Base-by-base conservation (phyloP, 2,888 invertebrate genomes). In the Bombylius major region DNA sequence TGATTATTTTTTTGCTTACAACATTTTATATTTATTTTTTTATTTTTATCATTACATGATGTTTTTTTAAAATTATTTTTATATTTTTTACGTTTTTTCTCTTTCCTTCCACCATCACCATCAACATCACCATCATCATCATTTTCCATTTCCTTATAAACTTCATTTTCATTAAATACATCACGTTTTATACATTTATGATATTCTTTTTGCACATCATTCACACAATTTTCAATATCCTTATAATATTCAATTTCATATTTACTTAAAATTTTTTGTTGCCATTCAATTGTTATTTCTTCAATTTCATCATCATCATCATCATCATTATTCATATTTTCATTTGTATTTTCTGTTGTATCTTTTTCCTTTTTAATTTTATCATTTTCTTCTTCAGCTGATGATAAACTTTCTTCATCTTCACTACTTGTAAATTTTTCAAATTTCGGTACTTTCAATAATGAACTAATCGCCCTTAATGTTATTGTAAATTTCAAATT, bases 221-320 rank as follows among this genome's bases (percentile, higher is more conserved):
- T 79, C 0, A 74, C 63, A 62, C 87, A 87, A 65, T 84, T 84
- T 47, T 77, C 77, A 46, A 76, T 69, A 45, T 85, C 80, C 3
- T 69, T 70, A 64, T 83, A 87, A 55, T 78, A 77, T 53, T 79
- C 76, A 11, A 78, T 66, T 68, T 88, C 87, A 63, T 72, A 73
- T 9, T 73, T 71, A 60, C 83, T 82, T 57, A 86, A 82, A 1
- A 78, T 69, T 72, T 88, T 89, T 65, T 87, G 79, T 68, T 89
- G 88, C 89, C 89, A 89, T 61, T 70, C 69, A 60, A 88, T 82
- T 47, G 61, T 66, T 56, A 75, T 69, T 5, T 59, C 54, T 52
- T 58, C 62, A 6, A 59, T 51, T 46, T 54, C 47, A 12, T 64
- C 61, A 47, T 62, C 61, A 14, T 61, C 50, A 36, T 50, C 34